A percentile compares a stretch with the other conserved stretches of the same genome.
Evolutionary conservation across 2,113 vertebrate species (phyloP).

Genomic region (Carassius auratus): DNA sequence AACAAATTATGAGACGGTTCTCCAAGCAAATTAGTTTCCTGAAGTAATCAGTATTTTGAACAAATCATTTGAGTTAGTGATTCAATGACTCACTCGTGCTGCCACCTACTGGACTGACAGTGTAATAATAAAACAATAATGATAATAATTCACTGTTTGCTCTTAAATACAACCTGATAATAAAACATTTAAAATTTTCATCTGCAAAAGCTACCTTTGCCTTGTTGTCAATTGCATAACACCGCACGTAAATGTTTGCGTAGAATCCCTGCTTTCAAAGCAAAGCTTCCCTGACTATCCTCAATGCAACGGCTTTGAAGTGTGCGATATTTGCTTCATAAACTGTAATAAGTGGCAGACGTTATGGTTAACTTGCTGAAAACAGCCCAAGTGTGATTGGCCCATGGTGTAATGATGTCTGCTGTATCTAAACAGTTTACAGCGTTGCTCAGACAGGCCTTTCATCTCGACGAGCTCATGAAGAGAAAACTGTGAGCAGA

Average conservation of each 20-base stretch:
- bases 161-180: too few relatives aligned
- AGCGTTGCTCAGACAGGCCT: conserved; percentile 44
- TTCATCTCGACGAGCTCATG: conserved; percentile 59
- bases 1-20: neutral
- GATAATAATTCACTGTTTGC: too few relatives aligned
- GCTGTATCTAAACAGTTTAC: conserved; percentile 55
- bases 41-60: neutral
- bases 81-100: neutral
- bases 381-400: neutral
- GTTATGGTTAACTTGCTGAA: conserved; percentile 35
- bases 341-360: conserved; percentile 58
- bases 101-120: too few relatives aligned
- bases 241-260: conserved; percentile 51
- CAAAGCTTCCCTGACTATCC: neutral
- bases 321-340: conserved; percentile 53
- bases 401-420: conserved; percentile 43
- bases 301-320: conserved; percentile 53
- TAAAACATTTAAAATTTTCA: too few relatives aligned
- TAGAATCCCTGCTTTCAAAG: conserved; percentile 45
- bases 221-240: conserved; percentile 16
- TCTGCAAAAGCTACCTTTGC: neutral
- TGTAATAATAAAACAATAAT: too few relatives aligned
- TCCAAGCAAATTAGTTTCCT: neutral
- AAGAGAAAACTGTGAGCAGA: conserved; percentile 54
- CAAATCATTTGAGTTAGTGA: neutral